Conservation (phyloP, 2,113 vertebrate genomes). For the Hyperoodon ampullatus region DNA sequence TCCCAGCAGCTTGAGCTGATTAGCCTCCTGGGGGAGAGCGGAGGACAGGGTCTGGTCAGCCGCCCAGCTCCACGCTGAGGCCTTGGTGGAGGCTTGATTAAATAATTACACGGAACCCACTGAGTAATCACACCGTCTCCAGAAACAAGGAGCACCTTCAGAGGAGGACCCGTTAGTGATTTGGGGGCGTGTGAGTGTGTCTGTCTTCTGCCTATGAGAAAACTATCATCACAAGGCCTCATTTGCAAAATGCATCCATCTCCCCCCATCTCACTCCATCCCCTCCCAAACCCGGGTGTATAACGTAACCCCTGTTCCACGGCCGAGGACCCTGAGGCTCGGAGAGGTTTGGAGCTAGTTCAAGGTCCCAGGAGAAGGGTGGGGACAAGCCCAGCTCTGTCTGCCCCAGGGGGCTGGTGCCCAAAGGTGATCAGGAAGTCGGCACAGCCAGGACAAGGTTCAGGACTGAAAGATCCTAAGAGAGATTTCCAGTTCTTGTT, state of each 20-base stretch:
- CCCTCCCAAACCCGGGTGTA: not conserved
- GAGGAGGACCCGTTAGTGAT: conserved; percentile 61
- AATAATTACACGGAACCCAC: conserved; percentile 79
- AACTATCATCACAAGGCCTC: conserved; percentile 46
- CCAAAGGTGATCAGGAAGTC: not conserved
- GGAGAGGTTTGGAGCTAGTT: not conserved
- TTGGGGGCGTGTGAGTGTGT: conserved; percentile 48
- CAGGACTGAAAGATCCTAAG: not conserved
- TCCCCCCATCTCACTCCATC: not conserved
- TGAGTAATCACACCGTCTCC: conserved; percentile 77
- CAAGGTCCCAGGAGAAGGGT: not conserved
- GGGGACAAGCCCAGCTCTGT: not conserved
- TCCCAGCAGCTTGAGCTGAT: conserved; percentile 55
- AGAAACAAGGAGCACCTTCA: conserved; percentile 78
- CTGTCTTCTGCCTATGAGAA: conserved; percentile 50
- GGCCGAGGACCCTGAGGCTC: not conserved
- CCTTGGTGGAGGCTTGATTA: conserved; percentile 80
- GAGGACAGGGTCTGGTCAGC: conserved; percentile 78
- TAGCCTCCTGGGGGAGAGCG: not conserved
- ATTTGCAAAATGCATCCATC: not conserved
- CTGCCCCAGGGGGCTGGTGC: not conserved
- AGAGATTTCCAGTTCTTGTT: not conserved
- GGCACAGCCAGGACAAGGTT: fast-evolving
- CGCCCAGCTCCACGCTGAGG: conserved; percentile 50
- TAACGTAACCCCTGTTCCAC: fast-evolving